A percentile compares a stretch with the other conserved stretches of the same genome.
Conservation (phyloP, 2,113 vertebrate genomes). For the Cyanoderma ruficeps region DNA sequence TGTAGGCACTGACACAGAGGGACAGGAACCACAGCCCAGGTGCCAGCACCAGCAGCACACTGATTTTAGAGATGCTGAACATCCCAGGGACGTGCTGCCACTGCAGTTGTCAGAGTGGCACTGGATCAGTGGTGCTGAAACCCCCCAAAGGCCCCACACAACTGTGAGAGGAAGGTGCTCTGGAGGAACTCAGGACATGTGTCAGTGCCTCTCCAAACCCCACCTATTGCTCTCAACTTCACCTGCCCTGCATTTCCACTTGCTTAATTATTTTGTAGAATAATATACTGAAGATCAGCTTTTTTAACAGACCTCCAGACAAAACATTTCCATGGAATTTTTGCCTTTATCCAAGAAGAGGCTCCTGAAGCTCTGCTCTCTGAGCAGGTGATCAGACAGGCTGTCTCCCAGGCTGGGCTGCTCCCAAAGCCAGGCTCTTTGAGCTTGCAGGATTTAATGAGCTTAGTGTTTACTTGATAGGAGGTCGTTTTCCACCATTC, state of each 20-base stretch:
- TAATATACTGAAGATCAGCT: background rate
- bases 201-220: background rate
- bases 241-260: background rate
- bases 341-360: background rate
- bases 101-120: background rate
- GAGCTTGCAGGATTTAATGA: background rate
- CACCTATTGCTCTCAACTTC: background rate
- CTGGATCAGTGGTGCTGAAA: background rate
- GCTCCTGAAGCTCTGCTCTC: background rate
- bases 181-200: background rate
- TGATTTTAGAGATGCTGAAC: fast-evolving
- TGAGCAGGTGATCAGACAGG: background rate
- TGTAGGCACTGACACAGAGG: background rate
- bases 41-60: background rate
- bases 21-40: background rate
- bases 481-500: background rate
- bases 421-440: background rate
- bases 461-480: background rate
- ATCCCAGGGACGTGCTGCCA: background rate
- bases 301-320: background rate
- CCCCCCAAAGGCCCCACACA: background rate
- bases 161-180: background rate
- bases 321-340: background rate
- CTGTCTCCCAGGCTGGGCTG: background rate
- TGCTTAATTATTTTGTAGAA: background rate